A percentile compares a stretch with the other conserved stretches of the same genome.
Conservation (phyloP, 2,888 invertebrate species). For the Resseliella maxima region DNA sequence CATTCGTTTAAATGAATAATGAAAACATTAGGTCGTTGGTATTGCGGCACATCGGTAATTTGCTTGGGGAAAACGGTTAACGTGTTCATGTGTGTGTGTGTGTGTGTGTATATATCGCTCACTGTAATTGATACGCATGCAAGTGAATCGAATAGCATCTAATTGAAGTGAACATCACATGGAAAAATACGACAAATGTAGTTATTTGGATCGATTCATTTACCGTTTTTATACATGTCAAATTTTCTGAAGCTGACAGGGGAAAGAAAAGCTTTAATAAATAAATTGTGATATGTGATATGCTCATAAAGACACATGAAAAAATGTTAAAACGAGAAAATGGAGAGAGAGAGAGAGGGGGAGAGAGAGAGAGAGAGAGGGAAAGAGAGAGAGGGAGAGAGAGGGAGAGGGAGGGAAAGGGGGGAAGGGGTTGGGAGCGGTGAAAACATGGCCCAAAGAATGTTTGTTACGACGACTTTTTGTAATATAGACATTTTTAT, state of each 20-base stretch:
- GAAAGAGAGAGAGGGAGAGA: background rate
- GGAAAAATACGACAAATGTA: background rate
- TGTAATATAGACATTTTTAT: constrained; percentile 23
- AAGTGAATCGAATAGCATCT: constrained; percentile 29
- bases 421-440: too few species aligned
- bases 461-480: background rate
- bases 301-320: background rate
- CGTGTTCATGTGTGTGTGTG: background rate
- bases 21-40: background rate
- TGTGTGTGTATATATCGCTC: background rate
- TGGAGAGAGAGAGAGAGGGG: too few species aligned
- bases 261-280: background rate
- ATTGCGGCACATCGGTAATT: background rate
- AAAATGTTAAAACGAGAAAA: too few species aligned
- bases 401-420: background rate
- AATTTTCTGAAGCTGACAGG: background rate
- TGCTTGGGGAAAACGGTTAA: constrained; percentile 18
- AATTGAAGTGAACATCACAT: background rate
- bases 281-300: constrained; percentile 17
- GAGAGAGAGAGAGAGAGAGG: background rate
- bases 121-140: constrained; percentile 38
- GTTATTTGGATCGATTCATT: constrained; percentile 27
- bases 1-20: background rate
- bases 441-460: background rate
- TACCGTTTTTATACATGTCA: background rate